phyloP scores from a whole-genome alignment of 2,797 vertebrate genomes.

The Pseudochirops cupreus region DNA sequence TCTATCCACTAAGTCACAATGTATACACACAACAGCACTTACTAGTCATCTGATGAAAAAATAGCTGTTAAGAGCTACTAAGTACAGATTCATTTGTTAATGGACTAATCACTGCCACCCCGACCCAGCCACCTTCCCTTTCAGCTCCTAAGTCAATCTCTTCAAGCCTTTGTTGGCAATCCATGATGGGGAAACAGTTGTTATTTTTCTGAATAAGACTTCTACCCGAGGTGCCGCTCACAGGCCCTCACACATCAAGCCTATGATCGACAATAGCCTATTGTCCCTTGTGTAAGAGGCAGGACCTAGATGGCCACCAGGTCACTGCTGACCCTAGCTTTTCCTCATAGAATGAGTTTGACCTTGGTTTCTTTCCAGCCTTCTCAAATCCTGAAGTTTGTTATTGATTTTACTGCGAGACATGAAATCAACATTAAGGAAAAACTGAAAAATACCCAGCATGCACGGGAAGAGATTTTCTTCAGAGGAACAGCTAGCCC shows the following conservation, averaged over 20 bases:
- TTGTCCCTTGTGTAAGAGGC: not conserved
- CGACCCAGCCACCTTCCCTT: not conserved
- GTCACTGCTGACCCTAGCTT: not conserved
- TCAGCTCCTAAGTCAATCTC: not conserved
- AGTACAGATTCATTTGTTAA: not conserved
- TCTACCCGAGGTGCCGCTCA: not conserved
- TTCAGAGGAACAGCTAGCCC: not conserved
- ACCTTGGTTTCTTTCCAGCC: not conserved
- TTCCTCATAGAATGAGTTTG: not conserved
- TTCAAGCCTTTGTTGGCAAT: not conserved
- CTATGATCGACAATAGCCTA: not conserved
- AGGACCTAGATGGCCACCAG: not conserved
- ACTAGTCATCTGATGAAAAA: not conserved
- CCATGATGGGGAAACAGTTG: not conserved
- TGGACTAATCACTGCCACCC: not conserved
- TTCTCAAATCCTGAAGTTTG: not conserved
- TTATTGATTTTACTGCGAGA: not conserved
- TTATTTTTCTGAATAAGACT: not conserved
- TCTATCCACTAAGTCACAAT: not conserved
- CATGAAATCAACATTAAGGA: not conserved
- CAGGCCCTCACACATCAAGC: not conserved
- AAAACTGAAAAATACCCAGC: conserved; percentile 29
- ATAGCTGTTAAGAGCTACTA: not conserved
- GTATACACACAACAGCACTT: not conserved
- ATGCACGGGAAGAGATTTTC: conserved; percentile 16